Evolutionary conservation across 2,797 vertebrate species (phyloP).

Genomic region (Bradypodion ventrale): DNA sequence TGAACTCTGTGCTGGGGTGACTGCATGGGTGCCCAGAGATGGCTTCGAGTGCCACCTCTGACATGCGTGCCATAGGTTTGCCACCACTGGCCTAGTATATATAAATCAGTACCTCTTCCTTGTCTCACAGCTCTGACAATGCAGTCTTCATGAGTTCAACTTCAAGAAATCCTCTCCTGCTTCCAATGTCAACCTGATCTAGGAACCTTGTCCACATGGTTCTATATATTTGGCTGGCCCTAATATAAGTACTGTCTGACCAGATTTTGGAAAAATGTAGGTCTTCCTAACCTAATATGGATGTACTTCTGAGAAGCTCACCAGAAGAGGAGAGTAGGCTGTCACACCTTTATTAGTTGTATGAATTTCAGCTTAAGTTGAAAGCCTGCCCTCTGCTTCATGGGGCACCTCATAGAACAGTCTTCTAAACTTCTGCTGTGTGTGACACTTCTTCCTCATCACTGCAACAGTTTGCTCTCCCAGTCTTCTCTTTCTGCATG

Average conservation of each 20-base stretch:
- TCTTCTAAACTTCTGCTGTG: no score
- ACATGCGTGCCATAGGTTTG: no score
- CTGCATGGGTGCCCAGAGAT: no score
- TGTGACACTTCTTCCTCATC: no score
- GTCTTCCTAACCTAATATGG: not conserved
- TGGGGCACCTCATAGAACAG: no score
- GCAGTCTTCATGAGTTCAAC: not conserved
- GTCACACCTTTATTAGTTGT: not conserved
- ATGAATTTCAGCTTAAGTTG: not conserved
- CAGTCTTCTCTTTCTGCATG: no score
- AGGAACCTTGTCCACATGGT: not conserved
- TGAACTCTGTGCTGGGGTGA: no score
- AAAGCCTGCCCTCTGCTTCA: no score
- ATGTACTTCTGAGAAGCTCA: not conserved
- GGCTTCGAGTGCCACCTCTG: no score
- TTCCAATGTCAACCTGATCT: not conserved
- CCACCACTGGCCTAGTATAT: not conserved
- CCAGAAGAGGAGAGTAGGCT: no score
- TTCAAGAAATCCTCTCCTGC: not conserved
- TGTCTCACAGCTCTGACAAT: not conserved
- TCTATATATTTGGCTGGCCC: not conserved
- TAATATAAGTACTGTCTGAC: not conserved
- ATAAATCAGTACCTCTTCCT: not conserved
- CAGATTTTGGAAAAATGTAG: not conserved
- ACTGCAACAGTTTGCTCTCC: no score